A percentile compares a stretch with the other conserved stretches of the same genome.
phyloP scores from a whole-genome alignment of 2,113 vertebrate species.

The Cichladusa arquata region DNA sequence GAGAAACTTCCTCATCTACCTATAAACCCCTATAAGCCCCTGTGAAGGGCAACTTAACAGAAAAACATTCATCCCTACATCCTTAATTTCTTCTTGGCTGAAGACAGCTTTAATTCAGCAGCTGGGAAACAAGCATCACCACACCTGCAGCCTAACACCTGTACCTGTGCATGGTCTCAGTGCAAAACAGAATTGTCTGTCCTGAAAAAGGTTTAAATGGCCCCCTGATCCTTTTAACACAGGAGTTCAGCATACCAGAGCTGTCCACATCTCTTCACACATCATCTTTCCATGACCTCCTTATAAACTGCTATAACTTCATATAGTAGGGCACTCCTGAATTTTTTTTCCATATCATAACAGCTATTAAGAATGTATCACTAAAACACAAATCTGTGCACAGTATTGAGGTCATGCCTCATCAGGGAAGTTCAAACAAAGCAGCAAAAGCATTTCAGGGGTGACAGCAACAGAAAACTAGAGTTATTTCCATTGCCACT shows the following conservation, averaged over 20 bases:
- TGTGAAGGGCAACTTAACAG: background rate
- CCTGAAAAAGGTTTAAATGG: background rate
- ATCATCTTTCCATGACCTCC: background rate
- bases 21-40: background rate
- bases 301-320: background rate
- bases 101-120: background rate
- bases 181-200: background rate
- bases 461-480: background rate
- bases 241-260: background rate
- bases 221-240: background rate
- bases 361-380: background rate
- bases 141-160: background rate
- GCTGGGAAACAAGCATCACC: background rate
- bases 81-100: background rate
- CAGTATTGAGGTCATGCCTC: background rate
- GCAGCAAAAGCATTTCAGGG: background rate
- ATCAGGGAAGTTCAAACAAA: background rate
- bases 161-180: background rate
- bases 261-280: background rate
- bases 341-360: background rate
- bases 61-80: background rate
- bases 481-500: background rate
- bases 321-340: background rate
- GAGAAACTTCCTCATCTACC: background rate
- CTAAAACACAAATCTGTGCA: background rate